Base-by-base conservation (phyloP, 1,140 invertebrate species). In the Triops longicaudatus region DNA sequence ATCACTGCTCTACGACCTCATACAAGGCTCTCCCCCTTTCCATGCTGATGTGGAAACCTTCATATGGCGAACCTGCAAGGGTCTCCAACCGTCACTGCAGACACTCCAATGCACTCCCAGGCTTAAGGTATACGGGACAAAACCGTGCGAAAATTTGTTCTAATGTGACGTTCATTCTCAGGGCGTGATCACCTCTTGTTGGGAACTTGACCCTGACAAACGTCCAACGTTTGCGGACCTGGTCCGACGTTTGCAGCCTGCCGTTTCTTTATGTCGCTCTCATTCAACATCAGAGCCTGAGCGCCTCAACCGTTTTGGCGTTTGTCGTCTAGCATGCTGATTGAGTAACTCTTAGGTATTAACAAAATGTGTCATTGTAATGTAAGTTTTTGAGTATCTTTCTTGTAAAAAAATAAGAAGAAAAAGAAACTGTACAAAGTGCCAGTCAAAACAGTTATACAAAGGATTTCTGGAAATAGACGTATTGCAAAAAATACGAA, bases 1-100 rank as follows among this genome's bases (percentile, higher is more conserved):
- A 42, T 85, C 84, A 11, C 74, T 86, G 17, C 80, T 85, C 73
- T 86, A 82, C 78, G 85, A 86, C 75, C 77, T 85, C 26, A 74
- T 85, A 72, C 77, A 80, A 5, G 83, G 83, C 9, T 76, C 81
- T 9, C 83, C 81, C 75, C 84, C 85, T 5, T 84, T 82, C 72
- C 78, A 81, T 9, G 80, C 80, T 28, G 79, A 81, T 9, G 79
- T 82, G 7, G 82, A 85, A 26, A 78, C 80, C 1, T 79, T 85
- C 44, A 83, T 86, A 26, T 86, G 83, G 82, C 81, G 82, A 72
- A 80, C 84, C 17, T 82, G 82, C 12, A 80, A 76, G 9, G 84
- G 84, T 1, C 80, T 81, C 22, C 80, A 78, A 6, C 81, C 82
- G 14, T 75, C 77, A 9, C 77, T 85, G 1, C 76, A 80, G 37